phyloP scores from a whole-genome alignment of 1,140 invertebrate genomes.

The Macrosteles quadrilineatus region DNA sequence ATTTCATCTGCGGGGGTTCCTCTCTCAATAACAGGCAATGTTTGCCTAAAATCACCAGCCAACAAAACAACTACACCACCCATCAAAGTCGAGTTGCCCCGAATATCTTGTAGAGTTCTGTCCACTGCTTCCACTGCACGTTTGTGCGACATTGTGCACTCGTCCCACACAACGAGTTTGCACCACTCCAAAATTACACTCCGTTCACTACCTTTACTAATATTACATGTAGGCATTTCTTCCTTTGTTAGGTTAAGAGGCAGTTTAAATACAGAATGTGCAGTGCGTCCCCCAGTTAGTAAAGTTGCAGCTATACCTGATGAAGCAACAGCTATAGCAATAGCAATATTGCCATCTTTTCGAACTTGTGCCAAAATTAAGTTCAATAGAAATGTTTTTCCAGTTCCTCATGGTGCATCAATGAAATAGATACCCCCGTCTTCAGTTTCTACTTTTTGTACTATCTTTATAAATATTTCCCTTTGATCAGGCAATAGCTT shows the following conservation, averaged over 20 bases:
- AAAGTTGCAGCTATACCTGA: conserved; percentile 53
- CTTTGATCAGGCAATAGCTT: background rate
- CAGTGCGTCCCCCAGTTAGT: conserved; percentile 53
- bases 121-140: conserved; percentile 45
- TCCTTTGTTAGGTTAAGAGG: conserved; percentile 44
- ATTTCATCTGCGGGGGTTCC: conserved; percentile 51
- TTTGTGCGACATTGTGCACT: conserved; percentile 49
- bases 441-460: conserved; percentile 15
- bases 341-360: conserved; percentile 39
- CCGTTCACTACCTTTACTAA: conserved; percentile 41
- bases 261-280: conserved; percentile 55
- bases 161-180: conserved; percentile 50
- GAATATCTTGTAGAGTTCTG: conserved; percentile 45
- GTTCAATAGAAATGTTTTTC: conserved; percentile 48
- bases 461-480: conserved; percentile 29
- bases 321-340: conserved; percentile 50
- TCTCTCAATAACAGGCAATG: conserved; percentile 46
- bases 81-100: conserved; percentile 42
- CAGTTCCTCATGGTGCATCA: conserved; percentile 42
- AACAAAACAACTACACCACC: conserved; percentile 46
- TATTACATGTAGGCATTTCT: conserved; percentile 47
- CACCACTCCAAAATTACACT: conserved; percentile 43
- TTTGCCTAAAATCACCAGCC: conserved; percentile 47
- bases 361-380: conserved; percentile 42
- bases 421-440: conserved; percentile 31